phyloP scores from a whole-genome alignment of 2,797 vertebrate species.

The Halcyon chelicuti region DNA sequence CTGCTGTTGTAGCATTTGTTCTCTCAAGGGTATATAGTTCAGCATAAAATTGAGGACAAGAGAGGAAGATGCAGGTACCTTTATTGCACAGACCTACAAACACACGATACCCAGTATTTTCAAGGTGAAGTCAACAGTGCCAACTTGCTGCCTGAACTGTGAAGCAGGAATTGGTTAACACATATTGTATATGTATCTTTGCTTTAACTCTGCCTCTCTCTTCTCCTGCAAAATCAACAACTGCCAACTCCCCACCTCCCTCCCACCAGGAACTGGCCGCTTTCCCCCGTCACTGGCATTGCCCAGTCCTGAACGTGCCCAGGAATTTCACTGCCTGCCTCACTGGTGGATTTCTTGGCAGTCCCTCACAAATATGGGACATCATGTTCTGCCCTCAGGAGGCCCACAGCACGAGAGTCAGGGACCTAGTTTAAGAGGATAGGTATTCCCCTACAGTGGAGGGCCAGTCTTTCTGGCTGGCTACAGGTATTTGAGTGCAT shows the following conservation, averaged over 20 bases:
- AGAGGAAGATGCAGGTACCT: background rate
- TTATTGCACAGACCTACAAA: background rate
- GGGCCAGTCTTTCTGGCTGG: background rate
- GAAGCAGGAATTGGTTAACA: background rate
- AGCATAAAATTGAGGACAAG: background rate
- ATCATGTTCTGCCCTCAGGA: slow-evolving; percentile 26
- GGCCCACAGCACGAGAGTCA: background rate
- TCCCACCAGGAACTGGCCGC: slow-evolving; percentile 2
- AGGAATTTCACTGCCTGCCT: slow-evolving; percentile 25
- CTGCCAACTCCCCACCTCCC: background rate
- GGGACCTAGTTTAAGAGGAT: background rate
- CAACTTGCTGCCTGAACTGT: background rate
- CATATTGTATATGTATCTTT: background rate
- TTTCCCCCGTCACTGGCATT: slow-evolving; percentile 20
- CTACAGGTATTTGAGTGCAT: background rate
- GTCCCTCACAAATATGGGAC: background rate
- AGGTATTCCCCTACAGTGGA: background rate
- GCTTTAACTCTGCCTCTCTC: background rate
- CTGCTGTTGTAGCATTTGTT: slow-evolving; percentile 49
- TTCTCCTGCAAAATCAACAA: background rate
- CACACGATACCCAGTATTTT: background rate
- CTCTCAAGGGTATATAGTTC: background rate
- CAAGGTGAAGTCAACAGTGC: background rate
- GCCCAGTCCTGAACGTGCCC: background rate
- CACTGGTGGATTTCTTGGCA: slow-evolving; percentile 4